Evolutionary conservation across 2,113 vertebrate genomes (phyloP).

Genomic region (Coptodon rendalli): DNA sequence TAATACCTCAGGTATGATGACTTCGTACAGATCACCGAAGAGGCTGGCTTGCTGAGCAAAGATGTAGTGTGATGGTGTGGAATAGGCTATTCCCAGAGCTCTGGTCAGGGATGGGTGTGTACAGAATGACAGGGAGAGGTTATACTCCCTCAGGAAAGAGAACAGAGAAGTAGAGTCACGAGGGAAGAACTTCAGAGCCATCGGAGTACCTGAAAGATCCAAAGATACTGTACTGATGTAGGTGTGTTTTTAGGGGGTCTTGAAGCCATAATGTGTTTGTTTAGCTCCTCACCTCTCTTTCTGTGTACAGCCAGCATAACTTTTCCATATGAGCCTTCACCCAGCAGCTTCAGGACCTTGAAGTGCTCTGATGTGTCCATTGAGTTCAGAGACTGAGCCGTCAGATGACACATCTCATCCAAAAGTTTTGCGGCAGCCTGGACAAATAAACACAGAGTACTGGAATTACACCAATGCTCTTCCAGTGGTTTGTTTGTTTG

Average conservation of each 20-base stretch:
- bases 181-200: slow-evolving; percentile 83
- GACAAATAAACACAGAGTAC: neutral
- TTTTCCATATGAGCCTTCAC: slow-evolving; percentile 80
- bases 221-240: fast-evolving
- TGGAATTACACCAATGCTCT: neutral
- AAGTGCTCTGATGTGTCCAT: slow-evolving; percentile 74
- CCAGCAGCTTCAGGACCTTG: slow-evolving; percentile 75
- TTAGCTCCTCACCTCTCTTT: slow-evolving; percentile 64
- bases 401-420: slow-evolving; percentile 77
- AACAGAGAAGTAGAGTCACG: slow-evolving; percentile 65
- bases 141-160: slow-evolving; percentile 83
- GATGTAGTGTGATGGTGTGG: slow-evolving; percentile 74
- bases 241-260: neutral
- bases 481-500: neutral
- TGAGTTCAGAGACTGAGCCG: slow-evolving; percentile 58
- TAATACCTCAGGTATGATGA: slow-evolving; percentile 71
- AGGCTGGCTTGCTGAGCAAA: slow-evolving; percentile 82
- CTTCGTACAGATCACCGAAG: slow-evolving; percentile 78
- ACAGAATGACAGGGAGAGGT: slow-evolving; percentile 79
- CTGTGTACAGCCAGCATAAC: slow-evolving; percentile 79
- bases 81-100: slow-evolving; percentile 77
- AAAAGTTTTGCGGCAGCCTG: slow-evolving; percentile 65
- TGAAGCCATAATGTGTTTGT: fast-evolving
- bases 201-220: slow-evolving; percentile 57
- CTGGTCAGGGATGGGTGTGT: slow-evolving; percentile 76